phyloP scores from a whole-genome alignment of 2,888 invertebrate genomes.

The Sipha maydis region DNA sequence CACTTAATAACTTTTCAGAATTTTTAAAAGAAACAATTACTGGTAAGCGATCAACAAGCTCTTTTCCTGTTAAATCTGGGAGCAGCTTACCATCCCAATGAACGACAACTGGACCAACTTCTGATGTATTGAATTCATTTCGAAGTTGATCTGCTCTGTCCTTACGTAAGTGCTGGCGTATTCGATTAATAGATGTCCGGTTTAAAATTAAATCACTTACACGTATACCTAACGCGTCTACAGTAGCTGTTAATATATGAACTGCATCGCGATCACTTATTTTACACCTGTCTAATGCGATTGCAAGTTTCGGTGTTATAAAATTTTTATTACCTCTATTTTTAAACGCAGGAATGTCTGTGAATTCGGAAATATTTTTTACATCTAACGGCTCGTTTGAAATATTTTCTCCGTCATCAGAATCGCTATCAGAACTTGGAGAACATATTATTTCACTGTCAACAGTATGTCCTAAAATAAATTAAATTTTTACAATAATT shows the following conservation, averaged over 20 bases:
- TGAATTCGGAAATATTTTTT: no score
- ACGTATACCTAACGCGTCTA: background rate
- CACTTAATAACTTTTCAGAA: constrained; percentile 24
- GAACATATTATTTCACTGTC: no score
- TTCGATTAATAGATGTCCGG: no score
- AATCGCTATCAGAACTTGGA: no score
- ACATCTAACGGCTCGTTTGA: no score
- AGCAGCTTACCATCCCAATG: constrained; percentile 33
- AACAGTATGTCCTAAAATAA: no score
- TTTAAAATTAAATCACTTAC: background rate
- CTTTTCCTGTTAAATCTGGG: constrained; percentile 33
- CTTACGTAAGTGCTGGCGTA: no score
- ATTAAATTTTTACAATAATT: no score
- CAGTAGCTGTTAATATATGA: constrained; percentile 9
- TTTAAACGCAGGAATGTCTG: background rate
- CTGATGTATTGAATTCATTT: constrained; percentile 1
- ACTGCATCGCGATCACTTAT: constrained; percentile 1
- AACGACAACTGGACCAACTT: constrained; percentile 20
- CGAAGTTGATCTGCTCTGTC: no score
- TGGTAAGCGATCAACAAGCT: constrained; percentile 16
- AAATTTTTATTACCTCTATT: background rate
- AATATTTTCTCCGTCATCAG: no score
- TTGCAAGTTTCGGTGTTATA: no score
- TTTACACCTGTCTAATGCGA: background rate
- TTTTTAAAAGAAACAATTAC: constrained; percentile 9